These are phyloP conservation scores for Odontocerum albicorne DNA, from an alignment of 2,888 invertebrate species.

Conservation along the genomic window DNA sequence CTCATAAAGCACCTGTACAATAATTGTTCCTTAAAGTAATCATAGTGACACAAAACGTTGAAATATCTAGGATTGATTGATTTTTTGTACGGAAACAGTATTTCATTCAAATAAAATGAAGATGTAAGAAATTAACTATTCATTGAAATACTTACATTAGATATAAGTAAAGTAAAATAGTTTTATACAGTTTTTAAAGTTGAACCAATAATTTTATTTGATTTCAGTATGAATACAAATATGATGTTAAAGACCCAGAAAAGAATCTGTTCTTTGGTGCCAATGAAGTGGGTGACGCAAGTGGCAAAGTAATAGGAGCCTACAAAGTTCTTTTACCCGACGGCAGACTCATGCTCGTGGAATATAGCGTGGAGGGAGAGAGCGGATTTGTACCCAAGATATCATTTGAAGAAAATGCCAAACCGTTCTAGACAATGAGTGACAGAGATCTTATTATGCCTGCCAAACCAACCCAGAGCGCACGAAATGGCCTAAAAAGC, in stretches of 20 bases:
- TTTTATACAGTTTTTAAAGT: no score
- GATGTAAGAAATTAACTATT: no score
- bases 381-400: slow-evolving; percentile 74
- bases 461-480: not conserved
- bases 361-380: slow-evolving; percentile 70
- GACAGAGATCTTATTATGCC: not conserved
- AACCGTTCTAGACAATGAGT: slow-evolving; percentile 47
- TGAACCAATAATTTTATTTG: slow-evolving; percentile 22
- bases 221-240: slow-evolving; percentile 71
- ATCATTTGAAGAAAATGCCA: slow-evolving; percentile 64
- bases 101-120: no score
- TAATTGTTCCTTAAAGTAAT: no score
- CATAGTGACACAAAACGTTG: no score
- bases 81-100: no score
- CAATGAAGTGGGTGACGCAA: slow-evolving; percentile 65
- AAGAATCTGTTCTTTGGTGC: slow-evolving; percentile 69
- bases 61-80: no score
- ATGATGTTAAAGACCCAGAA: slow-evolving; percentile 72
- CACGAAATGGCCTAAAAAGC: not conserved
- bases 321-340: slow-evolving; percentile 71
- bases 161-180: no score
- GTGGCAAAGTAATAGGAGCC: slow-evolving; percentile 65
- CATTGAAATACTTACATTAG: no score
- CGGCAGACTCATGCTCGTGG: slow-evolving; percentile 72
- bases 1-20: no score